Evolutionary conservation across 2,113 vertebrate genomes (phyloP).

Genomic region (Mesembrinibis cayennensis): DNA sequence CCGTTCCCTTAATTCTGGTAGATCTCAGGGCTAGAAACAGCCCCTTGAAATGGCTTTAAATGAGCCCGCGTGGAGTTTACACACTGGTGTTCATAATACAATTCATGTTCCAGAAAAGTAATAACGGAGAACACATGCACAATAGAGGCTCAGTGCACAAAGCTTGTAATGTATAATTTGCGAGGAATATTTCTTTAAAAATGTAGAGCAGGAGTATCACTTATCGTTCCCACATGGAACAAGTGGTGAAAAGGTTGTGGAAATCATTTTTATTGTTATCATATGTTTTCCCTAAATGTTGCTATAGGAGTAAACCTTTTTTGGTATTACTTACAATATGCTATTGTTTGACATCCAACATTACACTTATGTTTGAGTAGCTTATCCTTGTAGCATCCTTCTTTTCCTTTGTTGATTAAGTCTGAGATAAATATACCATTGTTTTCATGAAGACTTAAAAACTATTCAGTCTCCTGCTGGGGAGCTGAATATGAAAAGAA

Average conservation of each 20-base stretch:
- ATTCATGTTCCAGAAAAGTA: slow-evolving; percentile 39
- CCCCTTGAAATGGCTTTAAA: slow-evolving; percentile 3
- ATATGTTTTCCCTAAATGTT: slow-evolving; percentile 68
- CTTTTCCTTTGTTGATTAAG: slow-evolving; percentile 52
- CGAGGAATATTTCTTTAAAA: slow-evolving; percentile 68
- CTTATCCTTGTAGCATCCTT: slow-evolving; percentile 57
- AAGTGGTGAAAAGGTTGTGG: slow-evolving; percentile 71
- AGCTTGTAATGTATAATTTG: slow-evolving; percentile 66
- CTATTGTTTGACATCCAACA: slow-evolving; percentile 70
- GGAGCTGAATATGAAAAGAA: slow-evolving; percentile 13
- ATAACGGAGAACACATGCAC: slow-evolving; percentile 20
- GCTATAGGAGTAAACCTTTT: slow-evolving; percentile 64
- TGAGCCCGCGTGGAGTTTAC: slow-evolving; percentile 8
- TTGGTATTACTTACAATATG: slow-evolving; percentile 62
- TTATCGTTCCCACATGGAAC: slow-evolving; percentile 72
- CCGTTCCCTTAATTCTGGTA: slow-evolving; percentile 5
- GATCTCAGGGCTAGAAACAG: background rate
- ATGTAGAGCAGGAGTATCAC: slow-evolving; percentile 52
- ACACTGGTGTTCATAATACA: background rate
- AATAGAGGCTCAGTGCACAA: slow-evolving; percentile 44
- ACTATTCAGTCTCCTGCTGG: background rate
- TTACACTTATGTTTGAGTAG: slow-evolving; percentile 63
- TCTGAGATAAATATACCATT: slow-evolving; percentile 54
- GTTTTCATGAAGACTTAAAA: slow-evolving; percentile 52
- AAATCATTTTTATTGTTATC: slow-evolving; percentile 78